A percentile compares a stretch with the other conserved stretches of the same genome.
phyloP scores from a whole-genome alignment of 1,140 invertebrate genomes.

The Psilanteris sp. region DNA sequence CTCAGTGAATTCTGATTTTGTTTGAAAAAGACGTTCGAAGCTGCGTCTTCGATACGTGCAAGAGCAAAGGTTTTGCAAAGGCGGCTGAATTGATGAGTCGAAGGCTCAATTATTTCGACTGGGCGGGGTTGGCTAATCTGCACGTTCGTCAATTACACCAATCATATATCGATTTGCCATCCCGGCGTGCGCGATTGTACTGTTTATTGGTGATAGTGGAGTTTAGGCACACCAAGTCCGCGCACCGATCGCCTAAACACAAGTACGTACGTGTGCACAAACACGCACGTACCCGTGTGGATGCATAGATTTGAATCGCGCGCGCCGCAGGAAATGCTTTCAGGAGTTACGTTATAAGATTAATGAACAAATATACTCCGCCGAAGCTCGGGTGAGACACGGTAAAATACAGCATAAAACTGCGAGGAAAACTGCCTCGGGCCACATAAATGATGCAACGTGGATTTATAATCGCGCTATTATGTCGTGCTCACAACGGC shows the following conservation, averaged over 20 bases:
- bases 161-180: too few species aligned
- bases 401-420: slow-evolving; percentile 56
- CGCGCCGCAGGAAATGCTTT: slow-evolving; percentile 43
- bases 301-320: slow-evolving; percentile 11
- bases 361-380: slow-evolving; percentile 72
- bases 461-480: slow-evolving; percentile 73
- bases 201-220: too few species aligned
- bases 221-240: slow-evolving; percentile 12
- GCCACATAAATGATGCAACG: slow-evolving; percentile 71
- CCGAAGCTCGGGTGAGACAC: slow-evolving; percentile 54
- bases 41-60: too few species aligned
- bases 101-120: too few species aligned
- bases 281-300: neutral
- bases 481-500: slow-evolving; percentile 70
- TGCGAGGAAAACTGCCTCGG: too few species aligned
- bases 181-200: too few species aligned
- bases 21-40: too few species aligned
- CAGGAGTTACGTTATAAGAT: slow-evolving; percentile 72
- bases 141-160: too few species aligned
- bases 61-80: too few species aligned
- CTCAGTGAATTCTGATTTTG: too few species aligned
- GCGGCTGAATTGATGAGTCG: too few species aligned
- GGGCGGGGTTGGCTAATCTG: too few species aligned
- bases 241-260: slow-evolving; percentile 11
- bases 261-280: neutral